These are phyloP conservation scores for Automeris io DNA, from an alignment of 2,888 invertebrate genomes.

Conservation along the genomic window DNA sequence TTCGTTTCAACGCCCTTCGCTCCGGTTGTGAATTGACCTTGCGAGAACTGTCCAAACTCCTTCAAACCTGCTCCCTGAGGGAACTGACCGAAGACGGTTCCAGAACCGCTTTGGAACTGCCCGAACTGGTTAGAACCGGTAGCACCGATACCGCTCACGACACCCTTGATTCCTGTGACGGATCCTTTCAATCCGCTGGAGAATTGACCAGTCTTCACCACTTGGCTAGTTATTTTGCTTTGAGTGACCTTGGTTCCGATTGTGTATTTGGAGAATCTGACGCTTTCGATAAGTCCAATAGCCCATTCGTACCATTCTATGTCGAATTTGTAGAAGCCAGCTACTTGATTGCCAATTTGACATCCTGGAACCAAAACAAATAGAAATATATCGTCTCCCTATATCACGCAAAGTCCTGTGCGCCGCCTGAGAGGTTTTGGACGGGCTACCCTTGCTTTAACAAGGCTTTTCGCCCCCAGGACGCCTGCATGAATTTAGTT, in stretches of 20 bases:
- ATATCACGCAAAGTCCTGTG: conserved; percentile 8
- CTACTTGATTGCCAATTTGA: conserved; percentile 71
- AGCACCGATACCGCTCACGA: conserved; percentile 12
- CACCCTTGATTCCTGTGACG: conserved; percentile 14
- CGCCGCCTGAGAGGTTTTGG: too few relatives aligned
- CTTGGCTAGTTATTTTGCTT: conserved; percentile 31
- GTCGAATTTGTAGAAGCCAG: conserved; percentile 79
- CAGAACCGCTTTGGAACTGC: background rate
- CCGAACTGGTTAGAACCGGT: conserved; percentile 5
- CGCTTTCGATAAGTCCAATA: conserved; percentile 58
- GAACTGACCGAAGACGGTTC: conserved; percentile 5
- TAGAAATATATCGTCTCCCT: background rate
- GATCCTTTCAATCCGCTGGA: conserved; percentile 24
- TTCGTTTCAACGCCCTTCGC: conserved; percentile 6
- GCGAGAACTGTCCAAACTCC: conserved; percentile 4
- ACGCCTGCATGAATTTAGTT: too few relatives aligned
- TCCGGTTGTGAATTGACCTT: conserved; percentile 16
- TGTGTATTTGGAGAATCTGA: conserved; percentile 47
- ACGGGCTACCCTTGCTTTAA: too few relatives aligned
- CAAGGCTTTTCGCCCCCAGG: too few relatives aligned
- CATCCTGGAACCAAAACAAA: conserved; percentile 51
- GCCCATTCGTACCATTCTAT: conserved; percentile 77
- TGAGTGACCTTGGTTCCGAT: conserved; percentile 33
- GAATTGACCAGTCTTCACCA: conserved; percentile 20
- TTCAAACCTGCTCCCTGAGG: conserved; percentile 9